Percentiles rank a stretch among this genome's conserved stretches.
phyloP scores from a whole-genome alignment of 2,888 invertebrate species.

The Apamea crenata region DNA sequence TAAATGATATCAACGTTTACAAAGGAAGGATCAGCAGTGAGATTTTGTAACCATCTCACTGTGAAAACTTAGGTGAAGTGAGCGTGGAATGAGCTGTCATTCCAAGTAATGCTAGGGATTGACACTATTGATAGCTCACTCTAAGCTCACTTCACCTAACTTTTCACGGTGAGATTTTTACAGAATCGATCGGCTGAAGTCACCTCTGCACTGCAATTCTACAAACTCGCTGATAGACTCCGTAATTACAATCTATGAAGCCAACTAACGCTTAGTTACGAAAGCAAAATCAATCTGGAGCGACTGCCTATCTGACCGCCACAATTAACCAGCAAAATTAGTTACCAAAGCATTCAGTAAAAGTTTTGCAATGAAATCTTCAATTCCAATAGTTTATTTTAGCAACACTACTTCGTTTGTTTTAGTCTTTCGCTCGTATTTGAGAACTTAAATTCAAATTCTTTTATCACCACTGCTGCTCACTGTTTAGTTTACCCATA shows the following conservation, averaged over 20 bases:
- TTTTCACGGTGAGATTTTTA: too few species aligned
- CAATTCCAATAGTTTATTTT: conserved; percentile 2
- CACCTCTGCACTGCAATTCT: not conserved
- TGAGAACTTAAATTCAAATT: not conserved
- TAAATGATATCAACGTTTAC: not conserved
- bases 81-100: too few species aligned
- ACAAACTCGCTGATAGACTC: not conserved
- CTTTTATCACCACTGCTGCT: too few species aligned
- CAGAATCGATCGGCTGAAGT: too few species aligned
- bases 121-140: too few species aligned
- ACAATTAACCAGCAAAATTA: not conserved
- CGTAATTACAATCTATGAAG: not conserved
- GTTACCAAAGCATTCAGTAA: not conserved
- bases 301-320: too few species aligned
- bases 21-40: not conserved
- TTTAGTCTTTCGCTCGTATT: not conserved
- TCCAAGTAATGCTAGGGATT: too few species aligned
- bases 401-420: not conserved
- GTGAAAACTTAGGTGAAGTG: too few species aligned
- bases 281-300: too few species aligned
- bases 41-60: too few species aligned
- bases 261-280: not conserved
- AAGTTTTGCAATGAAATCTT: not conserved
- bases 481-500: too few species aligned
- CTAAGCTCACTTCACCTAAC: too few species aligned